Conservation (phyloP, 2,888 invertebrate species). For the Ornithoptera alexandrae region DNA sequence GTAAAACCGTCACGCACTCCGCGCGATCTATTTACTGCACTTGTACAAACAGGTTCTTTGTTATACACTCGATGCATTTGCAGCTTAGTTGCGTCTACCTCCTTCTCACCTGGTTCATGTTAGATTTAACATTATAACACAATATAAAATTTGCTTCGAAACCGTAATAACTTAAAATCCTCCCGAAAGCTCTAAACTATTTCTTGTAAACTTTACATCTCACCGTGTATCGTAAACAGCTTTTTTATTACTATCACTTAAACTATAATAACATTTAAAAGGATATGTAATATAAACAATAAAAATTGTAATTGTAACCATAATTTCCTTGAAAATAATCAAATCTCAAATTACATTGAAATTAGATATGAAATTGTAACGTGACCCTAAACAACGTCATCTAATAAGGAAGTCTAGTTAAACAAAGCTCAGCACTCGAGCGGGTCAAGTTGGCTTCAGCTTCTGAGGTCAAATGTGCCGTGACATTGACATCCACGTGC, state of each 20-base stretch:
- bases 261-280: too few relatives aligned
- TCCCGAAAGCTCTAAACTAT: too few relatives aligned
- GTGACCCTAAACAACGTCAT: neutral
- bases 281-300: neutral
- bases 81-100: neutral
- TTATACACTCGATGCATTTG: neutral
- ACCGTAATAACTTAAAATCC: too few relatives aligned
- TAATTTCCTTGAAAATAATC: neutral
- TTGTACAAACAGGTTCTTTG: constrained; percentile 13
- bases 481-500: constrained; percentile 69
- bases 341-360: neutral
- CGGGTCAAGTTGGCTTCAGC: constrained; percentile 57
- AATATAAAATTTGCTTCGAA: neutral
- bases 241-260: too few relatives aligned
- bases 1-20: constrained; percentile 18
- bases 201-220: too few relatives aligned
- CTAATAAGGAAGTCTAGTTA: constrained; percentile 13
- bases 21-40: constrained; percentile 9
- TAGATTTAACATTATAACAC: neutral
- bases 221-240: too few relatives aligned
- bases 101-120: neutral
- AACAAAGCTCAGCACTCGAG: constrained; percentile 20
- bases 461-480: constrained; percentile 56
- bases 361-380: neutral
- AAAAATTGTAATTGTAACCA: neutral